Evolutionary conservation across 2,888 invertebrate species (phyloP).

Genomic region (Sepioteuthis lessoniana): DNA sequence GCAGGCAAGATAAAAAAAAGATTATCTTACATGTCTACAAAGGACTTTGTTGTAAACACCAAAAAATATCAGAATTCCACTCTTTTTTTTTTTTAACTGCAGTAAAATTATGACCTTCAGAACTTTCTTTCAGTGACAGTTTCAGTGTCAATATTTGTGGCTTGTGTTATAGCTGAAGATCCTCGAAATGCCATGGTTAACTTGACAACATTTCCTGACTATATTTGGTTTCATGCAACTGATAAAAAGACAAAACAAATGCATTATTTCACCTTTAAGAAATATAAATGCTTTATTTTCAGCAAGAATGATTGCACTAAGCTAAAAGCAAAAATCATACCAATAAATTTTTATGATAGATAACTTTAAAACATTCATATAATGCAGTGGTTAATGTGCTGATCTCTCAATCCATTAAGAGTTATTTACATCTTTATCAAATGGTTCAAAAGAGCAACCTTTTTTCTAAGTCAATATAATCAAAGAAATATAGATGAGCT

Average conservation of each 20-base stretch:
- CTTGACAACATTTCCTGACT: not conserved
- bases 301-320: not conserved
- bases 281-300: not conserved
- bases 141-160: not conserved
- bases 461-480: too few relatives aligned
- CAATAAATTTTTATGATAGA: not conserved
- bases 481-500: too few relatives aligned
- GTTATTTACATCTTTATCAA: too few relatives aligned
- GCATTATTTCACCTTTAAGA: not conserved
- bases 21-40: not conserved
- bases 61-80: not conserved
- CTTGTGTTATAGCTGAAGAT: too few relatives aligned
- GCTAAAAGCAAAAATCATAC: not conserved
- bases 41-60: not conserved
- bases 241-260: not conserved
- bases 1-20: not conserved
- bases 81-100: not conserved
- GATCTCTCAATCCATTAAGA: too few relatives aligned
- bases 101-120: not conserved
- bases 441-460: too few relatives aligned
- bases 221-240: not conserved
- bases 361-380: not conserved
- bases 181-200: not conserved
- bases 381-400: not conserved
- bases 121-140: not conserved